A percentile compares a stretch with the other conserved stretches of the same genome.
Conservation (phyloP, 53 echinoderm and acorn worm genomes). For the Holothuria leucospilota region DNA sequence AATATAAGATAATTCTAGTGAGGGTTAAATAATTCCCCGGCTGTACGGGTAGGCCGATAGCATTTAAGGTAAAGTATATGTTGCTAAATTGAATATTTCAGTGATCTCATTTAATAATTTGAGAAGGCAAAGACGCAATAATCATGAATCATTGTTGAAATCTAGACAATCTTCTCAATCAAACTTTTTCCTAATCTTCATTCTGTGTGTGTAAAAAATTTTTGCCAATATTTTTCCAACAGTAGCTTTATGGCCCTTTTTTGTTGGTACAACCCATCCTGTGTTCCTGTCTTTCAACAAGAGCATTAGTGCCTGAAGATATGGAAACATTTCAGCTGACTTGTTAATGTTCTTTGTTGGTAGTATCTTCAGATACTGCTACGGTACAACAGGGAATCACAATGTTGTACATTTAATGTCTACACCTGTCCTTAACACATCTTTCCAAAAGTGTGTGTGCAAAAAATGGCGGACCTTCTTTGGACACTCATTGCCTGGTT, state of each 20-base stretch:
- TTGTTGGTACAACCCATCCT: slow-evolving; percentile 64
- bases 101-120: too few species aligned
- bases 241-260: slow-evolving; percentile 45
- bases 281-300: slow-evolving; percentile 69
- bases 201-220: slow-evolving; percentile 52
- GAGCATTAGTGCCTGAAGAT: slow-evolving; percentile 43
- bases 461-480: slow-evolving; percentile 63
- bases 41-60: too few species aligned
- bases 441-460: slow-evolving; percentile 40
- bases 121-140: too few species aligned
- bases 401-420: slow-evolving; percentile 56
- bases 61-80: too few species aligned
- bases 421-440: slow-evolving; percentile 68
- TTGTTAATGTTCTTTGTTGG: slow-evolving; percentile 55
- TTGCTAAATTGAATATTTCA: too few species aligned
- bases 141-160: too few species aligned
- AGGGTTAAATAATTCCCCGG: too few species aligned
- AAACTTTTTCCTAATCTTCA: too few species aligned
- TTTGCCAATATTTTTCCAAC: slow-evolving; percentile 14
- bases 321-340: slow-evolving; percentile 45
- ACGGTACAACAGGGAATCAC: too few species aligned
- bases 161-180: too few species aligned
- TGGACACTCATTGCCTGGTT: slow-evolving; percentile 81
- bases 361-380: slow-evolving; percentile 50
- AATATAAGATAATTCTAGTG: too few species aligned